Evolutionary conservation across 2,113 vertebrate species (phyloP), one percentile per base, ranked within the genome.

Genomic region (Scartelaos histophorus): DNA sequence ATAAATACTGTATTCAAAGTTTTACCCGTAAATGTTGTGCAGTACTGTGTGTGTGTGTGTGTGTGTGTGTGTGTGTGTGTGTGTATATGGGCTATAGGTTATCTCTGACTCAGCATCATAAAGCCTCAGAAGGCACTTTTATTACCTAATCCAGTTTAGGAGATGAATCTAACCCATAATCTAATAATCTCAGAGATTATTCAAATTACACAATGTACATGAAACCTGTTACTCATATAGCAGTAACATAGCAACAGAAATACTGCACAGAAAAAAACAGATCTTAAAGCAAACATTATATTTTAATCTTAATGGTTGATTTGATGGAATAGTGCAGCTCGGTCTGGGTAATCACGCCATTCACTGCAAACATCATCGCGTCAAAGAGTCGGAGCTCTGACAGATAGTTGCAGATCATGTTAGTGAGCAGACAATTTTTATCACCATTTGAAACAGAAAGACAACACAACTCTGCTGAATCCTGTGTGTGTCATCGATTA

Each of bases 101-200:
- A 71, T 69, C 57, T 84, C 82, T 89, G 88, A 92, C 87, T 92
- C 51, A 54, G 51, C 51, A 21, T 21, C 19, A 54, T 11, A 54
- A 54, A 66, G 69, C 71, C 69, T 79, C 74, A 74, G 76, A 79
- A 78, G 85, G 74, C 70, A 84, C 84, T 85, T 90, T 92, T 90
- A 92, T 90, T 86, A 90, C 81, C 86, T 92, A 92, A 92, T 92
- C 90, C 87, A 90, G 90, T 93, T 93, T 91, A 84, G 90, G 80
- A 87, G 81, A 91, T 90, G 85, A 92, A 89, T 87, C 83, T 71
- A 66, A 58, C 67, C 83, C 16, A 17, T 10, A 58, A 58, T 54
- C 7, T 21, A 54, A 54, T 54, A n/a, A n/a, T 53, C 17, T 53
- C 51, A 53, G 51, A 53, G 19, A 54, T 54, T 54, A 54, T 54